Evolutionary conservation across 1,140 invertebrate species (phyloP).

Genomic region (Heliothis virescens): DNA sequence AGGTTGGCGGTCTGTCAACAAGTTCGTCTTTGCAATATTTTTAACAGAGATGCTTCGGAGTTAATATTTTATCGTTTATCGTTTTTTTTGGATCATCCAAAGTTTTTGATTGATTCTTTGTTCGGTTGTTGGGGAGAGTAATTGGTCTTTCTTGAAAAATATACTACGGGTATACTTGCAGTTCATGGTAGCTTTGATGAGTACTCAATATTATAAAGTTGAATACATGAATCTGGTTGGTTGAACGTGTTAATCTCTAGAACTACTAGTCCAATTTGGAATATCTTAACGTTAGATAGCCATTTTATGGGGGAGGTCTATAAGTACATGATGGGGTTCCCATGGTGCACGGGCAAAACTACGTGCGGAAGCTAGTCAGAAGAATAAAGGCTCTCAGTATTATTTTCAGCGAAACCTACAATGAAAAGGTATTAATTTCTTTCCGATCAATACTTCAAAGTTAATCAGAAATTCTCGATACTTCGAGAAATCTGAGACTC

Average conservation of each 20-base stretch:
- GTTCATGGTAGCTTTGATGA: no score
- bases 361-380: no score
- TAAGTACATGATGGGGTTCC: no score
- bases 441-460: neutral
- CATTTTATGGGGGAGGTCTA: no score
- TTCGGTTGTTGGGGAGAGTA: neutral
- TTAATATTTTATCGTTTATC: slow-evolving; percentile 15
- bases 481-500: neutral
- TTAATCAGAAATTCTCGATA: neutral
- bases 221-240: no score
- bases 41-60: slow-evolving; percentile 40
- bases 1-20: slow-evolving; percentile 61
- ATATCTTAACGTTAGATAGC: no score
- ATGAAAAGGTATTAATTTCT: neutral
- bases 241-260: no score
- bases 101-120: slow-evolving; percentile 19
- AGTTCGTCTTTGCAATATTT: slow-evolving; percentile 61
- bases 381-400: no score
- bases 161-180: no score
- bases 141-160: neutral
- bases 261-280: no score
- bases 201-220: no score
- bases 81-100: slow-evolving; percentile 22
- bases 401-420: neutral
- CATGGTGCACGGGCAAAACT: no score